These are phyloP conservation scores for Drosophila nigromelanica DNA, from an alignment of 1,140 invertebrate species.

Conservation along the genomic window DNA sequence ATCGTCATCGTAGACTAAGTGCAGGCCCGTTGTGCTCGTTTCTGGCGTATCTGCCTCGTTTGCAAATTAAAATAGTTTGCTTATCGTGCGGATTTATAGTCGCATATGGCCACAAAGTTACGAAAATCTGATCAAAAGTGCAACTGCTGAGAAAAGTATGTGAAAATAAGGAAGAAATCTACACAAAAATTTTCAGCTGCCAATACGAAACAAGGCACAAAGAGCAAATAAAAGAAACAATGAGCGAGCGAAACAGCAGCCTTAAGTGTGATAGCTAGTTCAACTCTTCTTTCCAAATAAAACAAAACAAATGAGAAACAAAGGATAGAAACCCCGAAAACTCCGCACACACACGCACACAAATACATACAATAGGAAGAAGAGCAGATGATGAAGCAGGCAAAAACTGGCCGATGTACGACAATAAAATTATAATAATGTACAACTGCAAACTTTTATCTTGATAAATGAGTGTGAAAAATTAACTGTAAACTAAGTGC, in stretches of 20 bases:
- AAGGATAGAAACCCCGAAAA: conserved; percentile 81
- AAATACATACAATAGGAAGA: conserved; percentile 67
- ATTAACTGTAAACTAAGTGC: conserved; percentile 22
- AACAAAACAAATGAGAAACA: conserved; percentile 81
- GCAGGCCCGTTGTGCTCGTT: conserved; percentile 34
- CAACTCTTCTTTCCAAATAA: conserved; percentile 74
- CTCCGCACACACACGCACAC: conserved; percentile 53
- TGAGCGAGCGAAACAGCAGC: conserved; percentile 56
- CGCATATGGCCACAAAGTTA: conserved; percentile 4
- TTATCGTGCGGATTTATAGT: conserved; percentile 2
- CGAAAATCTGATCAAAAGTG: not conserved
- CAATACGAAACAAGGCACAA: conserved; percentile 60
- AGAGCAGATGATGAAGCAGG: conserved; percentile 61
- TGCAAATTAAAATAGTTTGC: conserved; percentile 12
- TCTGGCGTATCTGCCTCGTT: conserved; percentile 21
- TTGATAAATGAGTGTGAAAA: conserved; percentile 9
- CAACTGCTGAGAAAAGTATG: not conserved
- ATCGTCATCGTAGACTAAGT: conserved; percentile 31
- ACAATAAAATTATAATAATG: conserved; percentile 37
- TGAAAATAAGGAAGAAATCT: conserved; percentile 39
- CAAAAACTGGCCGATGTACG: conserved; percentile 54
- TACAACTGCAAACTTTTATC: not conserved
- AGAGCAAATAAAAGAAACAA: conserved; percentile 67
- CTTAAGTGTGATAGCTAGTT: conserved; percentile 44
- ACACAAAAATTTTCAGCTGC: conserved; percentile 53